Evolutionary conservation across 2,113 vertebrate species (phyloP).

Genomic region (Oncorhynchus tshawytscha): DNA sequence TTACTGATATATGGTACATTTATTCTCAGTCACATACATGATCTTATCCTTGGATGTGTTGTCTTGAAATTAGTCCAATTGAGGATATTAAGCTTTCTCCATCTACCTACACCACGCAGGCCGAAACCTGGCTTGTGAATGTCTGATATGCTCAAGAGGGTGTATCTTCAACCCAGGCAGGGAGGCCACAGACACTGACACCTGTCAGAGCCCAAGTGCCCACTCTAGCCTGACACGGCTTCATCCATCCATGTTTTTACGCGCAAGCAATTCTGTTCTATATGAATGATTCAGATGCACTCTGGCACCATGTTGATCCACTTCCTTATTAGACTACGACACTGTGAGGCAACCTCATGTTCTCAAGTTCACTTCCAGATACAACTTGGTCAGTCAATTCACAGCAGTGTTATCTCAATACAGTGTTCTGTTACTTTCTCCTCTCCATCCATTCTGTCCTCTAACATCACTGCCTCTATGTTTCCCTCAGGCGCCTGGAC

Average conservation of each 20-base stretch:
- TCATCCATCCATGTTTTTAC: conserved; percentile 24
- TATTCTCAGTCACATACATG: conserved; percentile 7
- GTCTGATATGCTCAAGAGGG: conserved; percentile 77
- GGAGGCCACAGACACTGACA: not conserved
- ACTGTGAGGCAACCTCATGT: no score
- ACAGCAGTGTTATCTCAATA: not conserved
- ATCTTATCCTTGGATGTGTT: conserved; percentile 48
- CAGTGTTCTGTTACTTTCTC: not conserved
- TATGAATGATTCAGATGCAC: no score
- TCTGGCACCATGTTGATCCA: no score
- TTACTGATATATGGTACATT: not conserved
- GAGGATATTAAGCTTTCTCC: conserved; percentile 82
- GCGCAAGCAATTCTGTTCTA: conserved; percentile 38
- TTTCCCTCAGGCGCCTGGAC: conserved; percentile 79
- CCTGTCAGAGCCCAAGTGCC: no score
- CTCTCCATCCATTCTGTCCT: not conserved
- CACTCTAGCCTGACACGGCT: conserved; percentile 34
- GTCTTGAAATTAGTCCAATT: conserved; percentile 69
- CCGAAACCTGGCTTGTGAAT: conserved; percentile 81
- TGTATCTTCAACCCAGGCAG: conserved; percentile 46
- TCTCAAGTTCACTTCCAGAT: no score
- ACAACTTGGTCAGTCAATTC: no score
- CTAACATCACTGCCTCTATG: conserved; percentile 30
- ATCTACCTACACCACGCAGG: conserved; percentile 83
- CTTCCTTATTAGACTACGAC: no score